Base-by-base conservation (phyloP, 1,140 invertebrate genomes). In the Drosophila busckii region DNA sequence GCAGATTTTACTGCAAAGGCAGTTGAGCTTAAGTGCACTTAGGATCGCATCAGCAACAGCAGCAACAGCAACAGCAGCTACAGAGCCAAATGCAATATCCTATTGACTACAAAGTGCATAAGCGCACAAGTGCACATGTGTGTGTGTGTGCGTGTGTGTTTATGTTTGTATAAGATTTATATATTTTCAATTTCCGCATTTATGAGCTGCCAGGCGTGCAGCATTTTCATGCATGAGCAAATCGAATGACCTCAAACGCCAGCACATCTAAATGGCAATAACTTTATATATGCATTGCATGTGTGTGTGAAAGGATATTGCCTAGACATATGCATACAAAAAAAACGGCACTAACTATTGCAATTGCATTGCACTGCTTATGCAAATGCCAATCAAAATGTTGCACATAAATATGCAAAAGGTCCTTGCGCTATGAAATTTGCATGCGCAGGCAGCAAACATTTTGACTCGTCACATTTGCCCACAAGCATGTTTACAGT, bases 361-460 rank as follows among this genome's bases (percentile, higher is more conserved):
- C 63, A 80, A 78, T 61, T 80, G 68, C 73, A 78, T 73, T 71
- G 73, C 80, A 78, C 73, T 78, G 73, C 73, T 78, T 78, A 80
- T 78, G 73, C 73, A 78, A 78, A 78, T 78, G 73, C 58, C 75
- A 78, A 78, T 78, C 73, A 80, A 78, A 80, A 80, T 73, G 50
- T 55, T 78, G 56, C 20, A 23, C 22, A 53, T 32, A 56, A 44
- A 32, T 55, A 63, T 28, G 48, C 61, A 49, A 42, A 35, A 42
- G 32, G 29, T 66, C 32, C 42, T 48, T 37, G 42, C 17, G 23
- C 9, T 8, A 22, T n/a, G 9, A 46, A 60, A 54, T 61, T 54
- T 61, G 50, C 50, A 55, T 61, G 26, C 46, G 58, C 41, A 55
- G 37, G 55, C 38, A 37, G 56, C 50, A 66, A 66, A 66, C 62